These are phyloP conservation scores for Jordanella pulchra DNA, from an alignment of 2,797 vertebrate genomes.

Conservation along the genomic window DNA sequence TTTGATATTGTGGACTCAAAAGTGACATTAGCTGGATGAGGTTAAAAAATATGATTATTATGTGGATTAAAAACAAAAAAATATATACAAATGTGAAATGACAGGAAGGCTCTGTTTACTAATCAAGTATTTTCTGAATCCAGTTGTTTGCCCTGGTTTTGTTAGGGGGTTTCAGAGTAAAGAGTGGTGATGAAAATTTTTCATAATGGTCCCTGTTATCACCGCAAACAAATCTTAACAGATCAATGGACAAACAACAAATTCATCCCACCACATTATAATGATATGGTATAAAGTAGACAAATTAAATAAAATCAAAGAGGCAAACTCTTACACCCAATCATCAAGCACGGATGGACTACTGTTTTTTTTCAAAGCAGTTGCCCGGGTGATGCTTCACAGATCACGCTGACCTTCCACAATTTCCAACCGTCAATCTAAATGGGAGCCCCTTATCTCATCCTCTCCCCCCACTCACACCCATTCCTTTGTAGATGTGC, in stretches of 20 bases:
- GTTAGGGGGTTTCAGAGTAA: no score
- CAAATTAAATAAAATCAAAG: constrained; percentile 43
- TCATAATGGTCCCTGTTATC: no score
- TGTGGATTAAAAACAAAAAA: no score
- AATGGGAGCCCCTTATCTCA: constrained; percentile 76
- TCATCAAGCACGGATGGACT: constrained; percentile 69
- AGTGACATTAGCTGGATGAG: background rate
- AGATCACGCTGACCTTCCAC: constrained; percentile 77
- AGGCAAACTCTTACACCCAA: constrained; percentile 55
- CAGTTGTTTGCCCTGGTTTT: no score
- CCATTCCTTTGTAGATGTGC: constrained; percentile 79
- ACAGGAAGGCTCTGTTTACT: no score
- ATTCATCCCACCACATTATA: background rate
- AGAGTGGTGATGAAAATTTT: no score
- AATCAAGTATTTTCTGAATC: no score
- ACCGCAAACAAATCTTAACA: no score
- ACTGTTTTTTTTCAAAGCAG: constrained; percentile 57
- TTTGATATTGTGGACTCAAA: background rate
- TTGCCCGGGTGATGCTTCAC: constrained; percentile 76
- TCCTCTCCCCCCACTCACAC: constrained; percentile 61
- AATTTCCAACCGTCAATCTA: constrained; percentile 82
- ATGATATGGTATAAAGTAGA: background rate
- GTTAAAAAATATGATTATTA: background rate
- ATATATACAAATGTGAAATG: no score
- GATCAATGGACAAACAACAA: background rate